These are phyloP conservation scores for Ophioderma brevispina DNA, from an alignment of 35 echinoderm and acorn worm genomes.

Conservation along the genomic window DNA sequence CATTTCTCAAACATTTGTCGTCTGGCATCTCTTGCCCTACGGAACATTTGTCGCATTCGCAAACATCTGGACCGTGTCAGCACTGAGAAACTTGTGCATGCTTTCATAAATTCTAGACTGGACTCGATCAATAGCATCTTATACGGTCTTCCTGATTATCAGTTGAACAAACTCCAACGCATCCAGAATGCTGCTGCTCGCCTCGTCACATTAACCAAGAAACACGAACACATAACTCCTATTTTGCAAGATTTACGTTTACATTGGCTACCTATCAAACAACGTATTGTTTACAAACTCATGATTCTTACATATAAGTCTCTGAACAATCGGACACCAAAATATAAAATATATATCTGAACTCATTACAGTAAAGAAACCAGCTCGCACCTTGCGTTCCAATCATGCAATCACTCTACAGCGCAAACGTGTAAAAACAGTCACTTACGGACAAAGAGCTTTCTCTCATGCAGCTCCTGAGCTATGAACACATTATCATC, in stretches of 20 bases:
- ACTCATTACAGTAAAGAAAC: neutral
- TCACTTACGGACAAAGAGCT: too few relatives aligned
- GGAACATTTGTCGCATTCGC: neutral
- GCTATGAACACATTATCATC: too few relatives aligned
- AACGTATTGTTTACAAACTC: neutral
- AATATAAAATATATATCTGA: neutral
- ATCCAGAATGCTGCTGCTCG: conserved; percentile 23
- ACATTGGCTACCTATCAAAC: conserved; percentile 25
- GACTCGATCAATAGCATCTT: conserved; percentile 46
- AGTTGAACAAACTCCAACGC: conserved; percentile 34
- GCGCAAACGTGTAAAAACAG: too few relatives aligned
- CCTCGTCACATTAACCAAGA: neutral
- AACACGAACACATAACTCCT: conserved; percentile 20
- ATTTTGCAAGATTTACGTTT: too few relatives aligned
- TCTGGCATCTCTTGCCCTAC: neutral
- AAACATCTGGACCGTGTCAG: neutral
- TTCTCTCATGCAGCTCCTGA: too few relatives aligned
- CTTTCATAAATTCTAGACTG: conserved; percentile 37
- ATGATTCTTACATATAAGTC: neutral
- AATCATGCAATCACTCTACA: too few relatives aligned
- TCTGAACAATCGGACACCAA: neutral
- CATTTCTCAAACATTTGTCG: too few relatives aligned
- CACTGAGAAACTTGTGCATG: neutral
- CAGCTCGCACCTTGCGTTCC: too few relatives aligned
- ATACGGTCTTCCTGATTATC: conserved; percentile 3